Evolutionary conservation across 1,140 invertebrate genomes (phyloP), one percentile per base, ranked within the genome.

Genomic region (Araneus ventricosus): DNA sequence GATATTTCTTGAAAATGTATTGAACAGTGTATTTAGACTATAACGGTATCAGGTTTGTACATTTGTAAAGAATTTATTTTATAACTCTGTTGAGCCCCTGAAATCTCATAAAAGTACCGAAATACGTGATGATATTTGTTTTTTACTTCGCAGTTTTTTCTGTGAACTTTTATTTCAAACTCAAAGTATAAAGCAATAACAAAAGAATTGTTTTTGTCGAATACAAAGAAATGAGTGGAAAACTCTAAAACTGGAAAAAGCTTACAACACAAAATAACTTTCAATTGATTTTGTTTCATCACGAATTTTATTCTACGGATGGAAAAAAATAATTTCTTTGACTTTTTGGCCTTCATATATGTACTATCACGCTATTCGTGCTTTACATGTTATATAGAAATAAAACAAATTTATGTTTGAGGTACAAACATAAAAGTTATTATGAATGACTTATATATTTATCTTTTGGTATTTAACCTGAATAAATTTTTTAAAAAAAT

Each of bases 21-120:
- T n/a, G n/a, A n/a, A n/a, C n/a, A n/a, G n/a, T n/a, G n/a, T n/a
- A n/a, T n/a, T 67, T 27, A n/a, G 63, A 67, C 27, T 67, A 67
- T 67, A 67, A 67, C n/a, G 27, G 8, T 67, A 67, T 67, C 63
- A 67, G 24, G 27, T n/a, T 67, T 30, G 7, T 24, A 30, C 63
- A 30, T 67, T 4, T 27, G 27, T 67, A 67, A n/a, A 30, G 63
- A 67, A 67, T 67, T 67, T 67, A 7, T 30, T n/a, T n/a, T 2
- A 27, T 67, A 67, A 67, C 63, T 27, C 27, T 67, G 63, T 67
- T 67, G n/a, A n/a, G 7, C n/a, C 27, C 63, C 63, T 67, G n/a
- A 67, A 67, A 67, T 67, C 63, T 67, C n/a, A 30, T 67, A 67
- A 67, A 67, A 67, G 63, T 30, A 10, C 63, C 63, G 27, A 63